These are phyloP conservation scores for Callaeas wilsoni DNA, from an alignment of 2,113 vertebrate genomes.

Conservation along the genomic window DNA sequence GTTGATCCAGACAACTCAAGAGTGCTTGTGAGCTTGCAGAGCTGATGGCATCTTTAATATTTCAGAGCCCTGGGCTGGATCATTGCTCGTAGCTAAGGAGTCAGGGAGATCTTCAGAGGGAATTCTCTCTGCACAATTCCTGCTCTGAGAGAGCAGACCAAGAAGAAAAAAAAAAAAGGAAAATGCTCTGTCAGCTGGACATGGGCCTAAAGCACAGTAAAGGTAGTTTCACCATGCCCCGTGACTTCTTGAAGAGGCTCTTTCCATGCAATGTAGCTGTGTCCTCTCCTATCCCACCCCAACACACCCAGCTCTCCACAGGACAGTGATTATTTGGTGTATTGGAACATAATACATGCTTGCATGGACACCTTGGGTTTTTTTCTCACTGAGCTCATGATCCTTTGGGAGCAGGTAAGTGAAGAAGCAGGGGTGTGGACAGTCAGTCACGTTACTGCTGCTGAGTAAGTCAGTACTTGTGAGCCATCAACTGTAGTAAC, in stretches of 20 bases:
- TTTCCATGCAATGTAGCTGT: neutral
- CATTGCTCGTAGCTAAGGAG: neutral
- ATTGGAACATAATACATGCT: neutral
- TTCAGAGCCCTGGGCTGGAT: neutral
- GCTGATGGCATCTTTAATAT: conserved; percentile 3
- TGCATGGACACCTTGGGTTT: fast-evolving
- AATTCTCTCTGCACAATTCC: neutral
- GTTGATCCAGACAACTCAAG: neutral
- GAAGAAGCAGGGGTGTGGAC: neutral
- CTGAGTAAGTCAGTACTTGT: neutral
- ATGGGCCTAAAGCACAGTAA: neutral
- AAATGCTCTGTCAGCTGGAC: neutral
- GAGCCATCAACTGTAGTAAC: neutral
- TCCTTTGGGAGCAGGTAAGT: neutral
- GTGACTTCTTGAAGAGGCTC: neutral
- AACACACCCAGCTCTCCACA: neutral
- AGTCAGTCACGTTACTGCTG: neutral
- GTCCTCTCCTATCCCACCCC: neutral
- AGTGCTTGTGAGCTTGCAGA: neutral
- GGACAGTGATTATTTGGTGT: neutral
- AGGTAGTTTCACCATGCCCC: neutral
- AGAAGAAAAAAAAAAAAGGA: neutral
- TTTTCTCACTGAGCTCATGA: neutral
- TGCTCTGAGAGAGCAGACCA: neutral
- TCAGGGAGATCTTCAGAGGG: neutral